Conservation (phyloP, 1,140 invertebrate species). For the Choristoneura fumiferana region DNA sequence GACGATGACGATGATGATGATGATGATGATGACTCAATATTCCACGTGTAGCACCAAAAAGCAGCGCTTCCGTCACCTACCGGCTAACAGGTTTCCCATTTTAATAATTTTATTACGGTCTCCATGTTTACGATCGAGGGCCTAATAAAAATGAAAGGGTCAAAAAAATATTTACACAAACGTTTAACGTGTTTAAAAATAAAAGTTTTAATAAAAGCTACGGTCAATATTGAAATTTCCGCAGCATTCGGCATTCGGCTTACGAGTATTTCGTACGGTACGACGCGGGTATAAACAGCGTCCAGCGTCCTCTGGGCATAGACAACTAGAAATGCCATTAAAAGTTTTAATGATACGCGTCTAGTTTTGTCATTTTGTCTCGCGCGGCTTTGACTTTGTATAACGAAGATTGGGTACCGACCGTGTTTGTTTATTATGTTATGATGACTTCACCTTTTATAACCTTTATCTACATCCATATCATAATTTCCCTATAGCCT, state of each 20-base stretch:
- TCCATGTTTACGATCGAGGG: conserved; percentile 3
- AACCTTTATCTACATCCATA: no score
- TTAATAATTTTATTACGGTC: conserved; percentile 18
- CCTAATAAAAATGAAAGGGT: conserved; percentile 2
- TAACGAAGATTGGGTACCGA: not conserved
- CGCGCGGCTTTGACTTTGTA: conserved; percentile 8
- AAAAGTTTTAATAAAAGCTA: conserved; percentile 17
- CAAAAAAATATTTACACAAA: conserved; percentile 13
- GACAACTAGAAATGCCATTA: conserved; percentile 17
- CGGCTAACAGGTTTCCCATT: not conserved
- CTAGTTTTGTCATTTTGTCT: conserved; percentile 16
- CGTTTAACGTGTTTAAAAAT: conserved; percentile 15
- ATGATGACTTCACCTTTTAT: no score
- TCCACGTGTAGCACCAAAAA: no score
- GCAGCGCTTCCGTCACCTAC: not conserved
- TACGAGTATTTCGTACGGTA: not conserved
- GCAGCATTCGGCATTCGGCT: not conserved
- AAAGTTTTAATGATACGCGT: conserved; percentile 16
- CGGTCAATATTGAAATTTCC: conserved; percentile 16
- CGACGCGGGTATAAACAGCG: conserved; percentile 1
- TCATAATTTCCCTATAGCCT: no score
- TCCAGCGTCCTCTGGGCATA: conserved; percentile 14
- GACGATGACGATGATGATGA: no score
- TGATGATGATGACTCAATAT: no score
- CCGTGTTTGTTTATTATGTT: no score